Conservation (phyloP, 2,888 invertebrate species). For the Synanthedon vespiformis region DNA sequence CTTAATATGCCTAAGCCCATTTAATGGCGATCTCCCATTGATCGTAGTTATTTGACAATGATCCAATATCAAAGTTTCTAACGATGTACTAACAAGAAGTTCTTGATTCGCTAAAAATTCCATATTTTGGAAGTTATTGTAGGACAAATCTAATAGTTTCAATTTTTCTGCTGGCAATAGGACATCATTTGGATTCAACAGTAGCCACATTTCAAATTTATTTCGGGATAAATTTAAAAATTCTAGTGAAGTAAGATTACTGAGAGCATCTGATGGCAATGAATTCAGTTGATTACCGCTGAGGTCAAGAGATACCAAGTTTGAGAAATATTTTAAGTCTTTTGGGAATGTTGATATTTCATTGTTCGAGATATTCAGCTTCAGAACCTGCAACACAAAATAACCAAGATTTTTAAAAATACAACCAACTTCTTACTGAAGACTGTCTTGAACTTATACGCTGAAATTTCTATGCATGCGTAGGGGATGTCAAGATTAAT, state of each 20-base stretch:
- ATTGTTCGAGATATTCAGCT: conserved; percentile 76
- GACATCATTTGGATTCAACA: conserved; percentile 65
- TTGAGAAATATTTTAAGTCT: conserved; percentile 30
- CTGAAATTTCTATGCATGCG: too few relatives aligned
- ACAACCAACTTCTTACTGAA: too few relatives aligned
- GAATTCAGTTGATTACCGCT: conserved; percentile 65
- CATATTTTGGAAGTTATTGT: conserved; percentile 71
- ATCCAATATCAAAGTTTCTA: conserved; percentile 72
- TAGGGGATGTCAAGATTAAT: too few relatives aligned
- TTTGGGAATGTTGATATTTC: conserved; percentile 68
- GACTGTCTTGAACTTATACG: too few relatives aligned
- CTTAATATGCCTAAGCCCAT: conserved; percentile 63
- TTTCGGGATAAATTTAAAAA: conserved; percentile 75
- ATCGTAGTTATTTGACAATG: conserved; percentile 72
- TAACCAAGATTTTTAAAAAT: neutral
- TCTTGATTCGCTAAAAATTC: conserved; percentile 57
- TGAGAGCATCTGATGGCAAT: conserved; percentile 55
- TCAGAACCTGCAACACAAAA: conserved; percentile 67
- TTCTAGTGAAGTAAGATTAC: conserved; percentile 68
- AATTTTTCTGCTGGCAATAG: conserved; percentile 62
- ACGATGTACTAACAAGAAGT: conserved; percentile 68
- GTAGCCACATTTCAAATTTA: conserved; percentile 69
- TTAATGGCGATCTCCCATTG: conserved; percentile 58
- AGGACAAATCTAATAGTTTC: conserved; percentile 72
- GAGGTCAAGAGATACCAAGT: conserved; percentile 38